Evolutionary conservation across 1,140 invertebrate species (phyloP), one percentile per base, ranked within the genome.

Genomic region (Mizuhopecten yessoensis): DNA sequence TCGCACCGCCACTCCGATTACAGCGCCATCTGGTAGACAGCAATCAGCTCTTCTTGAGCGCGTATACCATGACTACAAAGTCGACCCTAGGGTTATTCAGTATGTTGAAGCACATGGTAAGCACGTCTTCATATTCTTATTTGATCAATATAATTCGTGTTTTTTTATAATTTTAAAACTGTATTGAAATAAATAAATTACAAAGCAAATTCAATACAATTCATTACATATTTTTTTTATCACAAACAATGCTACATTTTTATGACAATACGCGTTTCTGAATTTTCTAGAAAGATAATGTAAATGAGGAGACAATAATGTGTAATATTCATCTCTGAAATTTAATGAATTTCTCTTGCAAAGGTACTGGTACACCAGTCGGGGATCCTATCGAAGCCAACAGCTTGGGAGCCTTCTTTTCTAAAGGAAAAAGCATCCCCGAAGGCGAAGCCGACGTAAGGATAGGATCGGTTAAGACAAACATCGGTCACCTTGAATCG

Each of bases 401-500:
- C 9, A 88, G 92, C 0, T 89, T 94, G 29, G 89, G 89, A 33
- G 29, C 87, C 86, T 34, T 49, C 39, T 86, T 88, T 57, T 15
- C 87, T 11, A 90, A 45, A 88, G 20, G 23, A 15, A 39, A 36
- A 20, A 33, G 86, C 20, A 34, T 86, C 15, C n/a, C 39, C 15
- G 34, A 90, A 33, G 34, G 87, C 20, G 88, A 91, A n/a, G 7
- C 57, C 5, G 57, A 75, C 29, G 39, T 93, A 89, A 86, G 34
- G 86, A 94, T 95, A 9, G 95, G 95, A 15, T 95, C 95, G 33
- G 94, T 95, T 5, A 95, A 95, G 86, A 94, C 95, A 86, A 95
- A 95, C 88, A 95, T 95, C 23, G 95, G 95, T 10, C 95, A 95
- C 92, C 89, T 99, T 3, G 99, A 99, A 96, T 98, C 98, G 1